Conservation (phyloP, 2,888 invertebrate genomes). For the Sminthurinus aureus region DNA sequence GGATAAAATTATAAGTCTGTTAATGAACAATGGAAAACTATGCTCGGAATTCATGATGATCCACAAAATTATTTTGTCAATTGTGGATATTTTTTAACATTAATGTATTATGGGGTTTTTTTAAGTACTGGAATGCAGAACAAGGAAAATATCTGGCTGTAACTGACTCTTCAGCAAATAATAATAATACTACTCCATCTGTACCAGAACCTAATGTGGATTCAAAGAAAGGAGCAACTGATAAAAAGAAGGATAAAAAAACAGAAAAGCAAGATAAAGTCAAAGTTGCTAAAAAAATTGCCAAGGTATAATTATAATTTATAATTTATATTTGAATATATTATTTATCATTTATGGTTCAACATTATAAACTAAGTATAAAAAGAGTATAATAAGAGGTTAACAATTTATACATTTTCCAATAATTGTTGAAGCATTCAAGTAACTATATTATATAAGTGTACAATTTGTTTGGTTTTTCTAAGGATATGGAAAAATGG, state of each 20-base stretch:
- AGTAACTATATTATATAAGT: background rate
- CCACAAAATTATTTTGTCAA: too few species aligned
- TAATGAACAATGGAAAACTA: too few species aligned
- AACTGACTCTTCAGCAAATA: constrained; percentile 26
- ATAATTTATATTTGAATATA: too few species aligned
- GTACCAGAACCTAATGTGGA: background rate
- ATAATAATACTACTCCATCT: constrained; percentile 12
- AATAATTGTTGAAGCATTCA: background rate
- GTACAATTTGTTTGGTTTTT: background rate
- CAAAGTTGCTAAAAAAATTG: constrained; percentile 96
- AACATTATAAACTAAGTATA: background rate
- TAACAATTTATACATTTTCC: too few species aligned
- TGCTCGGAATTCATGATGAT: too few species aligned
- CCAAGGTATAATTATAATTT: constrained; percentile 70
- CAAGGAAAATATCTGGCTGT: constrained; percentile 64
- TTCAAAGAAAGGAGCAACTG: constrained; percentile 11
- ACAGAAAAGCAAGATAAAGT: constrained; percentile 85
- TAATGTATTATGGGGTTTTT: too few species aligned
- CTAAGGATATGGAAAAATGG: constrained; percentile 89
- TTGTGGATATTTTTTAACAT: too few species aligned
- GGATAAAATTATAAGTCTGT: too few species aligned
- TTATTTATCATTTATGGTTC: too few species aligned
- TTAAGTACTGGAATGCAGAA: constrained; percentile 89
- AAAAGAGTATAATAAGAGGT: background rate
- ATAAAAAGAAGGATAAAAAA: constrained; percentile 37